Conservation (phyloP, 2,888 invertebrate species). For the Mythimna lalbum region DNA sequence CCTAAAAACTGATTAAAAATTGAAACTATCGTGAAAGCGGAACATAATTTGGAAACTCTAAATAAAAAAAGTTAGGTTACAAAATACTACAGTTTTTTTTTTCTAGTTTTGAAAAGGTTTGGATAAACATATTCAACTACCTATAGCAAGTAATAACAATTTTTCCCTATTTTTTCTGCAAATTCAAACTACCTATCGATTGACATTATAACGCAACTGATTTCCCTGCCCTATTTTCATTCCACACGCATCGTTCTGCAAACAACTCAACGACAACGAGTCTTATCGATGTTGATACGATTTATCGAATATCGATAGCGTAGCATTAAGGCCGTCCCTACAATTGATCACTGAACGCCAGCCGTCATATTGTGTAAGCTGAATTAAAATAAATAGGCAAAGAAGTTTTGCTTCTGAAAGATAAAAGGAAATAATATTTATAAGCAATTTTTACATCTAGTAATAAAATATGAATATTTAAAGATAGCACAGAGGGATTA, state of each 20-base stretch:
- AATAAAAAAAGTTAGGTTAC: too few relatives aligned
- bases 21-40: too few relatives aligned
- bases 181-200: background rate
- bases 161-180: background rate
- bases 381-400: constrained; percentile 32
- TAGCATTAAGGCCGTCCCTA: constrained; percentile 34
- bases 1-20: too few relatives aligned
- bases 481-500: too few relatives aligned
- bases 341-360: constrained; percentile 33
- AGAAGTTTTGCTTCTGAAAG: constrained; percentile 9
- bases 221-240: constrained; percentile 17
- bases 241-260: constrained; percentile 19
- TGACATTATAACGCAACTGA: background rate
- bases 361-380: constrained; percentile 20
- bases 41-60: too few relatives aligned
- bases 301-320: constrained; percentile 59
- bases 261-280: constrained; percentile 44
- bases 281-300: constrained; percentile 55
- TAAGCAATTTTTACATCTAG: background rate
- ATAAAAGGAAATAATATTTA: constrained; percentile 2
- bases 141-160: too few relatives aligned
- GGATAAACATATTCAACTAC: too few relatives aligned
- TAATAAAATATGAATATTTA: background rate
- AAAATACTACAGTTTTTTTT: too few relatives aligned
- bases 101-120: too few relatives aligned